Evolutionary conservation across 1,140 invertebrate genomes (phyloP).

Genomic region (Watersipora subatra): DNA sequence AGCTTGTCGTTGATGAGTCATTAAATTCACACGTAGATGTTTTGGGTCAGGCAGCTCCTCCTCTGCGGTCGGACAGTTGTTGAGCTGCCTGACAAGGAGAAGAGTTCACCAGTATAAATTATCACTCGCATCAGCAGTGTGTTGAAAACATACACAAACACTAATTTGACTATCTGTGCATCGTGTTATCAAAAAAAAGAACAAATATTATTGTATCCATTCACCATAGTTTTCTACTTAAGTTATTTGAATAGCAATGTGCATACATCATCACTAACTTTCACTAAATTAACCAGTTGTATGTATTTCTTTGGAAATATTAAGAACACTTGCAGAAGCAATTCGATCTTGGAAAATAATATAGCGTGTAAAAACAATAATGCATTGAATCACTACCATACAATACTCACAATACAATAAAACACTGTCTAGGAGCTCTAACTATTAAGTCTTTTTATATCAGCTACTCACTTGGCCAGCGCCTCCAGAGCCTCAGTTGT

Average conservation of each 20-base stretch:
- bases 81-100: constrained; percentile 22
- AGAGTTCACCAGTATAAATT: background rate
- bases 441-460: background rate
- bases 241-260: background rate
- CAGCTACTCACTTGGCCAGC: constrained; percentile 51
- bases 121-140: background rate
- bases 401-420: background rate
- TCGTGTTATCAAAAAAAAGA: background rate
- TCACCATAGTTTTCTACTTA: background rate
- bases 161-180: background rate
- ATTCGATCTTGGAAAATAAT: too few species aligned
- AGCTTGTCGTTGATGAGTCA: constrained; percentile 74
- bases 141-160: background rate
- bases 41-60: constrained; percentile 49
- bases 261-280: background rate
- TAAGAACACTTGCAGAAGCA: too few species aligned
- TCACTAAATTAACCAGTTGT: too few species aligned
- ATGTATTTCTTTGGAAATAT: too few species aligned
- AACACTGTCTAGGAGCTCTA: background rate
- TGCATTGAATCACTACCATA: background rate
- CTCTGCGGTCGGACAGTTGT: constrained; percentile 44
- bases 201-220: background rate
- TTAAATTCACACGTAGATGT: constrained; percentile 51
- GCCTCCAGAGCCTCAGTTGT: constrained; percentile 57
- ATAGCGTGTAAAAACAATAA: background rate